Evolutionary conservation across 2,888 invertebrate genomes (phyloP).

Genomic region (Nomada fabriciana): DNA sequence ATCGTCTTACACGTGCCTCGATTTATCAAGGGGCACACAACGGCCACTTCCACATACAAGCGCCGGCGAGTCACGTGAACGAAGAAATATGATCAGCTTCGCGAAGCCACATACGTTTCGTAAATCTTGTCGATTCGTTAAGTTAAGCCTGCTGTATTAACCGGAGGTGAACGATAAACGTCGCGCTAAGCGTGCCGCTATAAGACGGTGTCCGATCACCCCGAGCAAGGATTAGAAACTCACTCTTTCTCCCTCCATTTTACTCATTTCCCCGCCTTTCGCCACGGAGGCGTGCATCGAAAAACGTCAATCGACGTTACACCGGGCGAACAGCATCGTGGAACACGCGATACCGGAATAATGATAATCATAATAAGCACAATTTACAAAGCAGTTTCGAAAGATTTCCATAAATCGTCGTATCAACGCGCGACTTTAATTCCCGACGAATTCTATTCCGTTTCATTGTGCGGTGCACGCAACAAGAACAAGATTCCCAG

Average conservation of each 20-base stretch:
- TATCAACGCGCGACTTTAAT: conserved; percentile 41
- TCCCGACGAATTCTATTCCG: conserved; percentile 28
- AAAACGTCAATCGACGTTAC: background rate
- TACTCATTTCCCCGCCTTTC: background rate
- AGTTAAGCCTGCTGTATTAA: conserved; percentile 70
- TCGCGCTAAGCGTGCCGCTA: conserved; percentile 51
- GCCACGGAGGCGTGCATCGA: conserved; percentile 4
- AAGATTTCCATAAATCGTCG: conserved; percentile 58
- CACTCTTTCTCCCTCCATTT: background rate
- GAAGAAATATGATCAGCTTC: conserved; percentile 70
- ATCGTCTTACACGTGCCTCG: conserved; percentile 70
- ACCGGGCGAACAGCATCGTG: background rate
- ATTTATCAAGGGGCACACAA: conserved; percentile 69
- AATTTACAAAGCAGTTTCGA: conserved; percentile 53
- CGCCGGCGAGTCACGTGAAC: conserved; percentile 61
- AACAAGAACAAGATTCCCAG: conserved; percentile 24
- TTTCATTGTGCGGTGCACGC: background rate
- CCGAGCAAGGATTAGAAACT: conserved; percentile 38
- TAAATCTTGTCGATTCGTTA: conserved; percentile 74
- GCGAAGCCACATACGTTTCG: conserved; percentile 69
- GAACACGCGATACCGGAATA: conserved; percentile 11
- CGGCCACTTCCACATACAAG: conserved; percentile 58
- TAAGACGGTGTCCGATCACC: conserved; percentile 31
- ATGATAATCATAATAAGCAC: conserved; percentile 40
- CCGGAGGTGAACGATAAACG: conserved; percentile 65